Percentiles rank a stretch among this genome's conserved stretches.
phyloP scores from a whole-genome alignment of 1,140 invertebrate genomes.

The Spodoptera frugiperda region DNA sequence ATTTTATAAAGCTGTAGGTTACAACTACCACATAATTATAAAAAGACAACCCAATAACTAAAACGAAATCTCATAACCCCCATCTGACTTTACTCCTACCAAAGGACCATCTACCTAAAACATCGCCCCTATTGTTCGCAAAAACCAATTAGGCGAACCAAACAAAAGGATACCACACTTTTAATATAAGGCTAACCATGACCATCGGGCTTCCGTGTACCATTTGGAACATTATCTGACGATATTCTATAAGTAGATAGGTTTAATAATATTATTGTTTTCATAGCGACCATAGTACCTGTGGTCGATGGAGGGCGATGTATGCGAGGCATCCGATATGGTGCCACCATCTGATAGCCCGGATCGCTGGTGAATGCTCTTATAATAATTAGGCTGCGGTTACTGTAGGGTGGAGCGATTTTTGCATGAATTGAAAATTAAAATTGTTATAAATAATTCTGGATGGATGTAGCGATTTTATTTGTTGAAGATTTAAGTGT shows the following conservation, averaged over 20 bases:
- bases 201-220: constrained; percentile 40
- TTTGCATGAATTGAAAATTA: no score
- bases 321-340: constrained; percentile 52
- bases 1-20: no score
- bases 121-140: constrained; percentile 1
- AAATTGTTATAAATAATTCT: no score
- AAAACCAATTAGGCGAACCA: not conserved
- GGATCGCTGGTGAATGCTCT: constrained; percentile 44
- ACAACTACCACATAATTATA: no score
- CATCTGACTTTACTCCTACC: no score
- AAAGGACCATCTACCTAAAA: no score
- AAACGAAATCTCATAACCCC: no score
- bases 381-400: constrained; percentile 23
- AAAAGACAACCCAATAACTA: no score
- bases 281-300: constrained; percentile 46
- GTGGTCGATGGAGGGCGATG: constrained; percentile 46
- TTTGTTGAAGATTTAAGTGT: no score
- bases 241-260: constrained; percentile 39
- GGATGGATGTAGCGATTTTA: no score
- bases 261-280: constrained; percentile 56
- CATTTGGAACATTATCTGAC: constrained; percentile 41
- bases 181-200: constrained; percentile 25
- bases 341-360: constrained; percentile 50
- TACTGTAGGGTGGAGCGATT: no score
- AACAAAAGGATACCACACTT: constrained; percentile 7